Evolutionary conservation across 2,113 vertebrate genomes (phyloP).

Genomic region (Ifrita kowaldi): DNA sequence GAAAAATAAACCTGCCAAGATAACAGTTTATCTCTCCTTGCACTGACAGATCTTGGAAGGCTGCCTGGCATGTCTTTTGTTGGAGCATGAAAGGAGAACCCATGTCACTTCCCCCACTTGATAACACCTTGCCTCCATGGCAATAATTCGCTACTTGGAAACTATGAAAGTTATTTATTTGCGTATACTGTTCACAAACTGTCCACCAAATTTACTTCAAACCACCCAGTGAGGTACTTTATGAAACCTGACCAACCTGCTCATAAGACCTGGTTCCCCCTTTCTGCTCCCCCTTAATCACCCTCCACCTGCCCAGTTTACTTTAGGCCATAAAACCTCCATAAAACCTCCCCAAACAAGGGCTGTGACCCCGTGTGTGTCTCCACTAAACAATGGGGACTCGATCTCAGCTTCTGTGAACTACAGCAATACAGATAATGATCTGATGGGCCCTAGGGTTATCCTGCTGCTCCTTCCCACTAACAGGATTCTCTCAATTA

Average conservation of each 20-base stretch:
- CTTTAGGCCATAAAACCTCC: neutral
- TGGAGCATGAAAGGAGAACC: neutral
- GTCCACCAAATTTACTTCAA: neutral
- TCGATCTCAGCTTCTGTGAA: neutral
- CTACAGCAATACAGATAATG: neutral
- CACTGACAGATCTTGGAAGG: neutral
- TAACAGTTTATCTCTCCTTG: constrained; percentile 6
- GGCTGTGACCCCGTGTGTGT: neutral
- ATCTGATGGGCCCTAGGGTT: neutral
- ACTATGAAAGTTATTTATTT: neutral
- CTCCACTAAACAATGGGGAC: neutral
- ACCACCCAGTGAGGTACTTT: rapidly evolving
- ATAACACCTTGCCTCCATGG: neutral
- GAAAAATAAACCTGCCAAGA: neutral
- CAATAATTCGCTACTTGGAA: neutral
- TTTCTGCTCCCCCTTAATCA: neutral
- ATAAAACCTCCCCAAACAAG: neutral
- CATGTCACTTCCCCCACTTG: neutral
- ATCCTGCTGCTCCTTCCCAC: neutral
- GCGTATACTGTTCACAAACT: neutral
- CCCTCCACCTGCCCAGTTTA: neutral
- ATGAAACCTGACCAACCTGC: neutral
- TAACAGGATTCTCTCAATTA: neutral
- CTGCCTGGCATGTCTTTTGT: constrained; percentile 9
- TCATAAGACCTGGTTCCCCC: rapidly evolving